Evolutionary conservation across 2,113 vertebrate species (phyloP), one percentile per base, ranked within the genome.

Genomic region (Agelaius phoeniceus): DNA sequence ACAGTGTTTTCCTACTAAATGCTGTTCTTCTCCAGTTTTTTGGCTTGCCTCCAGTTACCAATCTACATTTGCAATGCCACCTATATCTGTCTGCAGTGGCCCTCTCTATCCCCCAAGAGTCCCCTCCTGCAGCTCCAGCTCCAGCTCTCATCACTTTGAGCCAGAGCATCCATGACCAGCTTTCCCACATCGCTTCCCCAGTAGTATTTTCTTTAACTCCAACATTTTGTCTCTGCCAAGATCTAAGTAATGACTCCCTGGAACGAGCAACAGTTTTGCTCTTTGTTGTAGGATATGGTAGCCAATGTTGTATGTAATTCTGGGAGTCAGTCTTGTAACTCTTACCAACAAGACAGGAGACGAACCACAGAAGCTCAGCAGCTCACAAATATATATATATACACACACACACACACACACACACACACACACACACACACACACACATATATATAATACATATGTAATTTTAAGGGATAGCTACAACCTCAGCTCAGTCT

Each of bases 91-190:
- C 31, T 39, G 30, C 44, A 44, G 3, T 2, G 8, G 9, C 26
- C 57, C 10, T 37, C 80, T 67, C 30, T 7, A 27, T 16, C 16
- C 49, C 44, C 7, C 33, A 71, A 0, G n/a, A 17, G 37, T 9
- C 26, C 41, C 49, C 9, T 49, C 43, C 61, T 30, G 21, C 31
- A 74, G 44, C 44, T 57, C 8, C 51, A 37, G 41, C n/a, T 62
- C 37, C 59, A 39, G 35, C 37, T 61, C 33, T 55, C 52, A 16
- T 2, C 66, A 7, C 57, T 51, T 18, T 0, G 0, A 82, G 33
- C 57, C 35, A 17, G 55, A 37, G 19, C 46, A 73, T 62, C 75
- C 57, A 24, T 1, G 18, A 61, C 26, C 28, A 77, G 26, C 59
- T 58, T 66, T 69, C 37, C 44, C 49, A 44, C 24, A 1, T 44